Evolutionary conservation across 2,797 vertebrate species (phyloP).

Genomic region (Cuculus canorus): DNA sequence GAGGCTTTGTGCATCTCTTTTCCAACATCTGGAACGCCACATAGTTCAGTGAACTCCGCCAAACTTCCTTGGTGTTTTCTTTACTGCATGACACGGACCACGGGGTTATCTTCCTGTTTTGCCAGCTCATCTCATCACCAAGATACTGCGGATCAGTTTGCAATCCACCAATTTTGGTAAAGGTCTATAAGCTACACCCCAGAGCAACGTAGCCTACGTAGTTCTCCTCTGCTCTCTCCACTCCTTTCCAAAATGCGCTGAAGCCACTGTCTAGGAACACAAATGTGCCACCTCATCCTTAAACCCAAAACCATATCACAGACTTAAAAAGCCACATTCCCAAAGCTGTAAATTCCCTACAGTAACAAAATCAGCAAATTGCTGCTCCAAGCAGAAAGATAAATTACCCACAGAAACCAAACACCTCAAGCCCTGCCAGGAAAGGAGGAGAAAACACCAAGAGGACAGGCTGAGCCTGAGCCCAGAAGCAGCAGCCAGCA

Average conservation of each 20-base stretch:
- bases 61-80: background rate
- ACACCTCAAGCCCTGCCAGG: background rate
- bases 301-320: background rate
- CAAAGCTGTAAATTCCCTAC: background rate
- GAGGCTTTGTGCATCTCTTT: background rate
- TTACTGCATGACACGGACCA: background rate
- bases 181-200: background rate
- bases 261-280: background rate
- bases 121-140: background rate
- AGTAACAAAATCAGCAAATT: background rate
- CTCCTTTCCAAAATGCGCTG: accelerated
- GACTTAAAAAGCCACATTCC: background rate
- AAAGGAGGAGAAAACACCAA: background rate
- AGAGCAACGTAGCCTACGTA: accelerated
- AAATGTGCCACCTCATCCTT: background rate
- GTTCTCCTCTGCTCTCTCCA: background rate
- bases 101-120: background rate
- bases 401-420: background rate
- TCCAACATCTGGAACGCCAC: background rate
- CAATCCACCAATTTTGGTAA: background rate
- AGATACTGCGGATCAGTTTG: background rate
- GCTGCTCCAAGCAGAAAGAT: background rate
- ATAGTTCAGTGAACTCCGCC: background rate
- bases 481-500: background rate
- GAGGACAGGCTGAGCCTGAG: background rate